phyloP scores from a whole-genome alignment of 1,140 invertebrate species.

The Homalodisca vitripennis region DNA sequence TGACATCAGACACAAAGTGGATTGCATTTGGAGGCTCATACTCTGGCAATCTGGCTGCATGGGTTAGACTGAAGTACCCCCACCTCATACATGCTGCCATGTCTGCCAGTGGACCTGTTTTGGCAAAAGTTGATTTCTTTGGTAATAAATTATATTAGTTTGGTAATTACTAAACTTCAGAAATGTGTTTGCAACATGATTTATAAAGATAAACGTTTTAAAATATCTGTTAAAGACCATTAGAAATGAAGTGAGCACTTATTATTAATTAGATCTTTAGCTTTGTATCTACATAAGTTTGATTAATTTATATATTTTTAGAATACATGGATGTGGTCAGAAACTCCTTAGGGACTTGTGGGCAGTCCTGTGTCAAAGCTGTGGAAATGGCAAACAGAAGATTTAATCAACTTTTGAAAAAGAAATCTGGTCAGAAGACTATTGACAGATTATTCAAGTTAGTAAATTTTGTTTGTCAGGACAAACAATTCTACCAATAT shows the following conservation, averaged over 20 bases:
- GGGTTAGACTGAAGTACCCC: constrained; percentile 87
- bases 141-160: constrained; percentile 53
- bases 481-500: no score
- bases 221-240: not conserved
- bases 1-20: constrained; percentile 70
- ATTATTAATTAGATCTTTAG: no score
- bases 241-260: not conserved
- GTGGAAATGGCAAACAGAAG: constrained; percentile 64
- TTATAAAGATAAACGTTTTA: not conserved
- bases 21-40: constrained; percentile 93
- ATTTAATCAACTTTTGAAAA: constrained; percentile 61
- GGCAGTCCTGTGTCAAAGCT: constrained; percentile 59
- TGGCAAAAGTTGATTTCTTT: constrained; percentile 81
- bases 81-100: constrained; percentile 82
- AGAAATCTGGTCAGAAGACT: constrained; percentile 57
- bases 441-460: constrained; percentile 69
- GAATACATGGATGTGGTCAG: constrained; percentile 77
- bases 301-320: constrained; percentile 45
- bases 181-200: not conserved
- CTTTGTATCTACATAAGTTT: no score
- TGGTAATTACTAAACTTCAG: not conserved
- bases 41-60: constrained; percentile 86
- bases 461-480: constrained; percentile 31
- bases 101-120: constrained; percentile 84
- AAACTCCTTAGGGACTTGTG: constrained; percentile 61